A percentile compares a stretch with the other conserved stretches of the same genome.
These are phyloP conservation scores for Troides aeacus DNA, from an alignment of 2,888 invertebrate genomes.

Conservation along the genomic window DNA sequence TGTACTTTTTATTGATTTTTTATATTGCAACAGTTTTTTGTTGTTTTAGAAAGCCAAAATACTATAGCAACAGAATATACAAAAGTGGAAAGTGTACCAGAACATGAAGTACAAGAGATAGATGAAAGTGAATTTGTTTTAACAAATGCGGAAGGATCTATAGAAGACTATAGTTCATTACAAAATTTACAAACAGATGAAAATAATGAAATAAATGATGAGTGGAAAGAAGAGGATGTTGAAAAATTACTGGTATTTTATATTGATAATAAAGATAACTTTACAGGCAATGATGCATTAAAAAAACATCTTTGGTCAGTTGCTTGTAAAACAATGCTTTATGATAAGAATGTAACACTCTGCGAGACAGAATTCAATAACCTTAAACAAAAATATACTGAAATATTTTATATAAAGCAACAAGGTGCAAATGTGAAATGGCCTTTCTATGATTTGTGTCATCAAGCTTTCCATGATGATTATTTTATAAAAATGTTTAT, in stretches of 20 bases:
- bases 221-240: constrained; percentile 61
- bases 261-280: constrained; percentile 66
- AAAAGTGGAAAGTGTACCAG: constrained; percentile 34
- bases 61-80: constrained; percentile 37
- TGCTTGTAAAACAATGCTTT: constrained; percentile 67
- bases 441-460: constrained; percentile 56
- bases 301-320: constrained; percentile 64
- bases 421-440: constrained; percentile 51
- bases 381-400: constrained; percentile 53
- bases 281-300: constrained; percentile 52
- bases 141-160: constrained; percentile 41
- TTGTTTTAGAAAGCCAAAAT: constrained; percentile 58
- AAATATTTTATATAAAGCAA: constrained; percentile 45
- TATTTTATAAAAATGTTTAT: constrained; percentile 34
- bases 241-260: constrained; percentile 63
- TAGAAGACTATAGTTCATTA: constrained; percentile 34
- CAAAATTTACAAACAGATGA: constrained; percentile 30
- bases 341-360: constrained; percentile 49
- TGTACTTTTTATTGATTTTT: not conserved
- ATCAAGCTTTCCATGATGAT: constrained; percentile 65
- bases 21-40: not conserved
- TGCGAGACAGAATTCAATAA: constrained; percentile 57
- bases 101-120: constrained; percentile 28
- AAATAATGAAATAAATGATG: constrained; percentile 35
- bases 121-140: constrained; percentile 39